These are phyloP conservation scores for Aphelenchoides besseyi DNA, from an alignment of 1,140 invertebrate species.

Conservation along the genomic window DNA sequence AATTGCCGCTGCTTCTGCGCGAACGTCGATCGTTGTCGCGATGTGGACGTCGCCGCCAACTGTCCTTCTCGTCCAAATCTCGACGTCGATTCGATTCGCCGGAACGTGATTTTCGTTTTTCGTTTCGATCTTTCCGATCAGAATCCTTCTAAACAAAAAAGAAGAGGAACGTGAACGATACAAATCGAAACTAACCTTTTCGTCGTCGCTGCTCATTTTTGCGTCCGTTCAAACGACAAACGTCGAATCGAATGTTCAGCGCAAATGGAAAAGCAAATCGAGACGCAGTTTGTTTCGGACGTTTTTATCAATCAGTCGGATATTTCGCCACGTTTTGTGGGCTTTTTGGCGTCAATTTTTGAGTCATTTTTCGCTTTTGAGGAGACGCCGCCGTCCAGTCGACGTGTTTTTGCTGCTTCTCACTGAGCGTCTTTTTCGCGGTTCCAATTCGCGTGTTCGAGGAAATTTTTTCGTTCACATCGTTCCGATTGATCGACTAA, in stretches of 20 bases:
- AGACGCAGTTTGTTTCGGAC: background rate
- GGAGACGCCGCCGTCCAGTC: background rate
- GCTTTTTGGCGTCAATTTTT: background rate
- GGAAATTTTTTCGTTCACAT: background rate
- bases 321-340: background rate
- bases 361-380: background rate
- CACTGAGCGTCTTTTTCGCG: background rate
- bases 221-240: background rate
- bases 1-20: too few species aligned
- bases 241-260: background rate
- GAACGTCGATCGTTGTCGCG: too few species aligned
- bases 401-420: background rate
- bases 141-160: too few species aligned
- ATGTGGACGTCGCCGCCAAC: too few species aligned
- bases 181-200: conserved; percentile 1
- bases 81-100: too few species aligned
- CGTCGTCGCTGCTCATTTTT: background rate
- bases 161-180: too few species aligned
- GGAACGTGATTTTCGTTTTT: too few species aligned
- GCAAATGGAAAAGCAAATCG: background rate
- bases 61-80: too few species aligned
- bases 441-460: background rate
- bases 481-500: background rate
- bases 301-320: background rate
- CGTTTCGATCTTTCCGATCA: too few species aligned